These are phyloP conservation scores for Australoheros scitulus DNA, from an alignment of 2,113 vertebrate genomes.

Conservation along the genomic window DNA sequence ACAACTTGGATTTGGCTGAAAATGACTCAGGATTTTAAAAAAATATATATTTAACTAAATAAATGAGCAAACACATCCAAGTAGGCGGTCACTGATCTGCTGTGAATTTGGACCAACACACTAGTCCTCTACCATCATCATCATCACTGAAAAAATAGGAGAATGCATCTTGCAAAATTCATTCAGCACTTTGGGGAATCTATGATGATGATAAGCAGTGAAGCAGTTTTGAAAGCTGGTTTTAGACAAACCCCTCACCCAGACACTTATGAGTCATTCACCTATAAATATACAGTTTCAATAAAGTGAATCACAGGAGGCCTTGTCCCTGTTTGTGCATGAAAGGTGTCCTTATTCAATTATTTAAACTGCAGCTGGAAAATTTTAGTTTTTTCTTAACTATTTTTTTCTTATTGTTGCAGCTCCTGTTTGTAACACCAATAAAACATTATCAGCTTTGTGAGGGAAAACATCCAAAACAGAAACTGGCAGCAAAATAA, in stretches of 20 bases:
- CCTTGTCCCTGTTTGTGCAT: not conserved
- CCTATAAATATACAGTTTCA: conserved; percentile 10
- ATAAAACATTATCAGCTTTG: conserved; percentile 40
- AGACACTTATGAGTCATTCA: not conserved
- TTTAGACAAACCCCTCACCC: not conserved
- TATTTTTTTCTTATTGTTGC: not conserved
- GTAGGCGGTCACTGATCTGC: not conserved
- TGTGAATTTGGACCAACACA: not conserved
- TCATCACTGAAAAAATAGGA: not conserved
- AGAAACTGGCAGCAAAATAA: conserved; percentile 40
- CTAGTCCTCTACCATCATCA: not conserved
- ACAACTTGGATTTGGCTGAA: not conserved
- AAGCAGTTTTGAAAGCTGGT: not conserved
- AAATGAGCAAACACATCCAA: not conserved
- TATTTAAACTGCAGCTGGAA: not conserved
- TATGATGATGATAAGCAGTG: not conserved
- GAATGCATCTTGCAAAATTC: not conserved
- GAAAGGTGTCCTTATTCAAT: not conserved
- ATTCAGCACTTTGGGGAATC: not conserved
- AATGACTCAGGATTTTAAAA: not conserved
- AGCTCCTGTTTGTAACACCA: not conserved
- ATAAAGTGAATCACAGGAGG: not conserved
- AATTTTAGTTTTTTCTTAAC: not conserved
- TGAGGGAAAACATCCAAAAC: conserved; percentile 27
- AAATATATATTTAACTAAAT: rapidly evolving